Percentiles rank a stretch among this genome's conserved stretches.
These are phyloP conservation scores for Cosmorhoe ocellata DNA, from an alignment of 2,888 invertebrate genomes.

Conservation along the genomic window DNA sequence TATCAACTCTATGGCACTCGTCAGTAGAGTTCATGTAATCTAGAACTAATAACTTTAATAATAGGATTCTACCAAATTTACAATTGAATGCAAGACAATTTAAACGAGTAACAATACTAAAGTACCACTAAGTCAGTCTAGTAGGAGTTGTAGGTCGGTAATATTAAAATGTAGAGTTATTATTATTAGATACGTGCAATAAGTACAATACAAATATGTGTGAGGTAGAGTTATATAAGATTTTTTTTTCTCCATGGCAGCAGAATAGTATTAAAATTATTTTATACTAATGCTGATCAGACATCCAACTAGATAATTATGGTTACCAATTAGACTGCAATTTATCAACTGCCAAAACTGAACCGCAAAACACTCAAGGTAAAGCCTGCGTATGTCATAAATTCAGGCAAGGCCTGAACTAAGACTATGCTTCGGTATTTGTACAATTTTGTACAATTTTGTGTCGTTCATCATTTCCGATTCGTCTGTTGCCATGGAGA, in stretches of 20 bases:
- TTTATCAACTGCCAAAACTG: background rate
- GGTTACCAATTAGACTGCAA: too few species aligned
- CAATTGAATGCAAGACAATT: constrained; percentile 55
- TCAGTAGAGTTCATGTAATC: constrained; percentile 41
- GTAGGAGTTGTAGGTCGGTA: constrained; percentile 68
- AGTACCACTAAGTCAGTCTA: constrained; percentile 79
- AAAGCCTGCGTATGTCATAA: too few species aligned
- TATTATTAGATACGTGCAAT: constrained; percentile 68
- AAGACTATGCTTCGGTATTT: background rate
- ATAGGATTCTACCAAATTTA: constrained; percentile 57
- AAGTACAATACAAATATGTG: constrained; percentile 43
- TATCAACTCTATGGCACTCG: constrained; percentile 46
- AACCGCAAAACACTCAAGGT: background rate
- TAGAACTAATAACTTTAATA: constrained; percentile 49
- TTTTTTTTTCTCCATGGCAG: constrained; percentile 35
- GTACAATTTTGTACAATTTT: background rate
- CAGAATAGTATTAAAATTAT: constrained; percentile 10
- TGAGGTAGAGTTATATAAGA: constrained; percentile 59
- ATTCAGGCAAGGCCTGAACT: background rate
- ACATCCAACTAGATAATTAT: too few species aligned
- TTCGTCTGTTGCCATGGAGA: constrained; percentile 22
- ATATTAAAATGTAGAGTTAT: constrained; percentile 43
- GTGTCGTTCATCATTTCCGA: constrained; percentile 2
- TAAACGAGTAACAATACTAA: constrained; percentile 57
- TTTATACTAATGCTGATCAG: too few species aligned